Percentiles rank a stretch among this genome's conserved stretches.
These are phyloP conservation scores for Spea hammondii DNA, from an alignment of 2,797 vertebrate species.

Conservation along the genomic window DNA sequence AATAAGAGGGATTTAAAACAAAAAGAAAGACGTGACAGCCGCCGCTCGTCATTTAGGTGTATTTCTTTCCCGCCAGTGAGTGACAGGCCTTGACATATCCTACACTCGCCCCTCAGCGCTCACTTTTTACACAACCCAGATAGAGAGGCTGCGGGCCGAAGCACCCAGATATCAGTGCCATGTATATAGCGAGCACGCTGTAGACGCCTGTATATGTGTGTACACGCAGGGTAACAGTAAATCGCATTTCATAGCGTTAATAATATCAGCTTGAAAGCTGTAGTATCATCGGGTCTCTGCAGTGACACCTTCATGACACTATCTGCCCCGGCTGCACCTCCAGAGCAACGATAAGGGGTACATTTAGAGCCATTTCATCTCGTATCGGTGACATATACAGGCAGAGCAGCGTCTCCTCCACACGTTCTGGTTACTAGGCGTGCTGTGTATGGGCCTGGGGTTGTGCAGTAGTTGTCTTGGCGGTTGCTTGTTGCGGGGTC, in stretches of 20 bases:
- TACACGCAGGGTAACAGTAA: not conserved
- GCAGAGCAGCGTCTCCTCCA: not conserved
- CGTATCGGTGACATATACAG: not conserved
- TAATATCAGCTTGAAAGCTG: not conserved
- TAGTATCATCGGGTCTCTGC: not conserved
- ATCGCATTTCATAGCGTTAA: not conserved
- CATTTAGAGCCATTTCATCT: not conserved
- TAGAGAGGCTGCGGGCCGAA: not conserved
- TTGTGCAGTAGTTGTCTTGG: conserved; percentile 25
- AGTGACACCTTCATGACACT: not conserved
- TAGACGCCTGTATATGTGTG: not conserved
- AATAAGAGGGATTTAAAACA: not conserved
- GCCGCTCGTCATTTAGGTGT: not conserved
- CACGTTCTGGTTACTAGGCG: not conserved
- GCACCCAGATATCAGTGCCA: not conserved
- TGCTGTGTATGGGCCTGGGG: conserved; percentile 34
- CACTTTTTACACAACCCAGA: not conserved
- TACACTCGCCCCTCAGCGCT: not conserved
- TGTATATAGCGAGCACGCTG: not conserved
- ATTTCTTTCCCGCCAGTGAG: not conserved
- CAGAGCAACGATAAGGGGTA: not conserved
- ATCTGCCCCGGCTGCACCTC: not conserved
- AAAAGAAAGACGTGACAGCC: not conserved
- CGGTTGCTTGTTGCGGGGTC: conserved; percentile 33
- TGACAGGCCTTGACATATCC: not conserved